Base-by-base conservation (phyloP, 2,888 invertebrate species). In the Pteria penguin region DNA sequence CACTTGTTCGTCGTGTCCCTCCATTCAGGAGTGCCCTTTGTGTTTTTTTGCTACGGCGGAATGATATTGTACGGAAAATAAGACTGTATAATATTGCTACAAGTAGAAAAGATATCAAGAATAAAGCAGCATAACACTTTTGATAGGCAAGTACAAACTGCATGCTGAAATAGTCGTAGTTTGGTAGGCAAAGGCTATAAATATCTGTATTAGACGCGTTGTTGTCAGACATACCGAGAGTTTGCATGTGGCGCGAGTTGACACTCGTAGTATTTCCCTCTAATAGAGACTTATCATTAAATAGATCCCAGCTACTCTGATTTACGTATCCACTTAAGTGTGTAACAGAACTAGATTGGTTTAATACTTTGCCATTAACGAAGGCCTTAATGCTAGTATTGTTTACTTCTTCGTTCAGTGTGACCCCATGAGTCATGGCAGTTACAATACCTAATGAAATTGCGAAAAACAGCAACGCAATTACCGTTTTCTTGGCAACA, bases 61-160 rank as follows among this genome's bases (percentile, higher is more conserved):
- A n/a, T 24, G 80, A 65, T 27, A 84, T 75, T 0, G 84, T 81
- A 62, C 76, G 76, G 66, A 81, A 83, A 63, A 84, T 81, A 4
- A 83, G 73, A 18, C 77, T 80, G 60, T 84, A 84, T 4, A 84
- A 60, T 24, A 82, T 73, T 24, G 77, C 75, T 1, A 84, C 84
- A 26, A 76, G 68, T 22, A 81, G 76, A 62, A 80, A 81, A 3
- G 82, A 77, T 61, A 84, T 79, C 11, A 84, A 27, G 70, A 84
- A 84, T 2, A 84, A 71, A 0, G 82, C 82, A 4, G 80, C 82
- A 70, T 82, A 83, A 31, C 80, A 76, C 26, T 81, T 84, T 31
- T 84, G 84, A 31, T 83, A 84, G 11, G 78, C 65, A 61, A 68
- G 75, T 11, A 83, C 60, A n/a, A 83, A 72, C 4, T 76, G 65